Evolutionary conservation across 1,140 invertebrate species (phyloP), one percentile per base, ranked within the genome.

Genomic region (Mamestra configurata): DNA sequence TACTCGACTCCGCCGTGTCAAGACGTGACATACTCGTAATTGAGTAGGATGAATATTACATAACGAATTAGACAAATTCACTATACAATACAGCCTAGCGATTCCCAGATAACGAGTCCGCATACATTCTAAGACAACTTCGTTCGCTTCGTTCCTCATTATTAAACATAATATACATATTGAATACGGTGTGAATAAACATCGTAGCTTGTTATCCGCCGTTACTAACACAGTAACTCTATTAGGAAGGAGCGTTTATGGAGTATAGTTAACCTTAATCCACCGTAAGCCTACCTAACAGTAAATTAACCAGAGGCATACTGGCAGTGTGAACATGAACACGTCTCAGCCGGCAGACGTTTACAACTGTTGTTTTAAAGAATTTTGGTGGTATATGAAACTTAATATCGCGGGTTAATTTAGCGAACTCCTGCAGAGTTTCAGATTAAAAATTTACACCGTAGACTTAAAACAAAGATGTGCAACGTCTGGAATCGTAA

Each of bases 271-370:
- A 79, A 81, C 70, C 77, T 80, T 89, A 88, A 88, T 89, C 85
- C 84, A 55, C 53, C 66, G 55, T 83, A 87, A 86, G 85, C 85
- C 82, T 83, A 81, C 61, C 59, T 82, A 84, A 79, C 81, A 88
- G 84, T 86, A 84, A 87, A 84, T 86, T 85, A 85, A 81, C 82
- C 80, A 70, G 79, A 85, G 81, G 77, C 85, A 89, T 85, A 86
- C 87, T 72, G 15, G 43, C 27, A 13, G 51, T 80, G 35, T 51
- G 40, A 27, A 51, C 46, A 18, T 77, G 7, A 40, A 68, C 57
- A 46, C 61, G 61, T 77, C 43, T 77, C 61, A 77, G 22, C 61
- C 31, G 27, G 59, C 31, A 43, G 46, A 66, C 75, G 46, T 13
- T 68, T n/a, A 1, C 11, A 66, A 55, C 46, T 77, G 18, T 51